These are phyloP conservation scores for Tor tambroides DNA, from an alignment of 2,113 vertebrate genomes.

Conservation along the genomic window DNA sequence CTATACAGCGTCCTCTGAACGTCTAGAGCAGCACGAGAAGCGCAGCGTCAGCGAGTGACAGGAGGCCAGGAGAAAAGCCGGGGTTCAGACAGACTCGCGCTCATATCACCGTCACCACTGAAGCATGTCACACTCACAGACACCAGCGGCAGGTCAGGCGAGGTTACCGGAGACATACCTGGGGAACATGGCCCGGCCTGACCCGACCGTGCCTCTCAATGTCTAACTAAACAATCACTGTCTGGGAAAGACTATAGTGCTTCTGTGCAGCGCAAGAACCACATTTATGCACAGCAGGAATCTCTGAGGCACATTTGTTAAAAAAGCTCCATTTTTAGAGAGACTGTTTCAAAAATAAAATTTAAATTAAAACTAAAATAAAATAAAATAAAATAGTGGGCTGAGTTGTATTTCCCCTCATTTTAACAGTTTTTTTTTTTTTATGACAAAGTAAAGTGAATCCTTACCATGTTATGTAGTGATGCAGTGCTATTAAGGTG, in stretches of 20 bases:
- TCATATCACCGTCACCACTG: constrained; percentile 38
- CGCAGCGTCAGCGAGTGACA: constrained; percentile 51
- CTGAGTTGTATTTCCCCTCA: not conserved
- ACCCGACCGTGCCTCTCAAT: not conserved
- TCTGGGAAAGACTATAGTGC: not conserved
- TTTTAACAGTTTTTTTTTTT: not conserved
- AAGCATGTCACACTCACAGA: constrained; percentile 25
- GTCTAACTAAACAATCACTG: not conserved
- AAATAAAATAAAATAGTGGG: not conserved
- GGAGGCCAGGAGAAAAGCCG: constrained; percentile 38
- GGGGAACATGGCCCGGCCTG: not conserved
- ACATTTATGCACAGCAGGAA: not conserved
- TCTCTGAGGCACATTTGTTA: not conserved
- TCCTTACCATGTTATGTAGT: not conserved
- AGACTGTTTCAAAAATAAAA: not conserved
- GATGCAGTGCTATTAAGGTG: not conserved
- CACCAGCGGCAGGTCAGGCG: constrained; percentile 6
- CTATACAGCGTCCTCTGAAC: constrained; percentile 13
- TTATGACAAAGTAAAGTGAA: not conserved
- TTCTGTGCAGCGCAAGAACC: not conserved
- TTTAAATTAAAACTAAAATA: not conserved
- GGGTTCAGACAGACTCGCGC: constrained; percentile 36
- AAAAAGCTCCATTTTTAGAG: not conserved
- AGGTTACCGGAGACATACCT: constrained; percentile 17
- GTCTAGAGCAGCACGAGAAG: constrained; percentile 44